phyloP scores from a whole-genome alignment of 2,888 invertebrate species.

The Acrocyrtus sp. region DNA sequence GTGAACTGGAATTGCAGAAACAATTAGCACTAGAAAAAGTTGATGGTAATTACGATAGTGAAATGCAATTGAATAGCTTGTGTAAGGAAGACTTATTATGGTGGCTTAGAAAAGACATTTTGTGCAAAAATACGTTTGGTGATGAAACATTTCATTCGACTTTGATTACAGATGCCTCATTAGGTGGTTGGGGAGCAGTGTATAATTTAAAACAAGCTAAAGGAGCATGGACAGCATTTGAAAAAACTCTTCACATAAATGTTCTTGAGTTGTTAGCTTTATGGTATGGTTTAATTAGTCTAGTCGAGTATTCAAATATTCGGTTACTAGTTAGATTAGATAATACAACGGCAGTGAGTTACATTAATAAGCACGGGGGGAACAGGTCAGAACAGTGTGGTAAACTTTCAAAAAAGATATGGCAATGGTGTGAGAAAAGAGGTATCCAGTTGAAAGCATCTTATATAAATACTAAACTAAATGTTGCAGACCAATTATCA shows the following conservation, averaged over 20 bases:
- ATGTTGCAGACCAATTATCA: conserved; percentile 12
- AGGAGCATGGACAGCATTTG: background rate
- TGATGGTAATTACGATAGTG: background rate
- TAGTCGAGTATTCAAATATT: background rate
- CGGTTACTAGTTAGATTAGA: conserved; percentile 4
- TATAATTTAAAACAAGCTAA: background rate
- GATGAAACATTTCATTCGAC: background rate
- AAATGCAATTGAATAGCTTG: background rate
- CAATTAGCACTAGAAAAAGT: background rate
- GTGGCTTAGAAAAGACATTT: background rate
- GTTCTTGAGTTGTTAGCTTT: conserved; percentile 8
- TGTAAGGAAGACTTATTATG: background rate
- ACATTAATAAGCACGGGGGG: conserved; percentile 21
- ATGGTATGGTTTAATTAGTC: background rate
- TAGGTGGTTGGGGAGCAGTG: conserved; percentile 5
- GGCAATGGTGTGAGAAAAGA: conserved; percentile 8
- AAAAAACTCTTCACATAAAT: conserved; percentile 6
- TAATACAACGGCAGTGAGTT: conserved; percentile 1
- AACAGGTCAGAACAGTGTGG: background rate
- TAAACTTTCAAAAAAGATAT: background rate
- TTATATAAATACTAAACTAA: conserved; percentile 13
- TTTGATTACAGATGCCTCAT: background rate
- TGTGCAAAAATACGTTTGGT: background rate
- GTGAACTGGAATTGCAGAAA: background rate
- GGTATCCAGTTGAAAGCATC: background rate